phyloP scores from a whole-genome alignment of 2,797 vertebrate species.

The Pelochelys cantorii region DNA sequence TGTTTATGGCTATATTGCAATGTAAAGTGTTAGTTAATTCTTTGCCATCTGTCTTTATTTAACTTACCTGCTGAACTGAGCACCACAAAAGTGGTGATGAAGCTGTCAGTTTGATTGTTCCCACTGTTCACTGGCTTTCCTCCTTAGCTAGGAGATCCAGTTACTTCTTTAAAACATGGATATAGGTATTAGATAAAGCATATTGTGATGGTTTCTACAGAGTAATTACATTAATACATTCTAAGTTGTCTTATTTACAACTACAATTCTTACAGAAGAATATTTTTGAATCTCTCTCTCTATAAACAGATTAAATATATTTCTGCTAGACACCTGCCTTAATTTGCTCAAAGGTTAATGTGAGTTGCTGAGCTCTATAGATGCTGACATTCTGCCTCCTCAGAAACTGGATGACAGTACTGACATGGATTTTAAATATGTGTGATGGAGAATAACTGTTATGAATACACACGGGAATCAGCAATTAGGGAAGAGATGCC shows the following conservation, averaged over 20 bases:
- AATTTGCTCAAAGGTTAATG: neutral
- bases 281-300: neutral
- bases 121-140: neutral
- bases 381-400: neutral
- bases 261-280: neutral
- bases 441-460: neutral
- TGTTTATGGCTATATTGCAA: neutral
- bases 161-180: neutral
- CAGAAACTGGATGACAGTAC: neutral
- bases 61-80: neutral
- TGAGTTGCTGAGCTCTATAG: neutral
- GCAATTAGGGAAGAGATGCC: neutral
- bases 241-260: neutral
- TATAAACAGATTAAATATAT: neutral
- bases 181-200: neutral
- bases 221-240: neutral
- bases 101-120: neutral
- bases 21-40: neutral
- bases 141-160: neutral
- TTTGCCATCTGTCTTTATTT: neutral
- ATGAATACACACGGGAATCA: neutral
- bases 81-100: neutral
- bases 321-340: neutral
- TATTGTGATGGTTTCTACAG: neutral
- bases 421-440: neutral